These are phyloP conservation scores for Scrobipalpa costella DNA, from an alignment of 2,888 invertebrate genomes.

Conservation along the genomic window DNA sequence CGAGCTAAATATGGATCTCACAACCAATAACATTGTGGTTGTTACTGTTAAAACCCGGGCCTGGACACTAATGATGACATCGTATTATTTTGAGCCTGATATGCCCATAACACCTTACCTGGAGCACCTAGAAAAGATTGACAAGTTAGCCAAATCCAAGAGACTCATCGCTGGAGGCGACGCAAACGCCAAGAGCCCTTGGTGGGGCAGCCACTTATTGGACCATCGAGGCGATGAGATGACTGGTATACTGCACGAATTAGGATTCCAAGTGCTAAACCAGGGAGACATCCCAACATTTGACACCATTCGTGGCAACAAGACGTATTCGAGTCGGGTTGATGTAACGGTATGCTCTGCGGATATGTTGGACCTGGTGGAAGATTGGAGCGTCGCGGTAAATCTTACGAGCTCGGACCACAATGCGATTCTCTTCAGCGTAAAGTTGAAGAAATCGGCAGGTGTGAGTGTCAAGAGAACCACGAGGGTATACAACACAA, in stretches of 20 bases:
- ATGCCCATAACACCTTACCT: background rate
- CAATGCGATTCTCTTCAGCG: background rate
- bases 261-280: background rate
- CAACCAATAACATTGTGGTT: too few species aligned
- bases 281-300: too few species aligned
- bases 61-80: background rate
- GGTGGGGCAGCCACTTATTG: background rate
- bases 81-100: background rate
- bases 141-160: background rate
- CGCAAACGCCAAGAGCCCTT: background rate
- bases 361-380: background rate
- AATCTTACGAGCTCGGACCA: background rate
- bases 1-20: background rate
- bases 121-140: background rate
- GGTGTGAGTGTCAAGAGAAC: background rate
- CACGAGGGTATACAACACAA: background rate
- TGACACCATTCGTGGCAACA: background rate
- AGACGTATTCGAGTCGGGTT: background rate
- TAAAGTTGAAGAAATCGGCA: background rate
- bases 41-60: background rate
- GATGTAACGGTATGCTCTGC: background rate
- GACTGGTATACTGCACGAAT: background rate
- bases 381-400: background rate
- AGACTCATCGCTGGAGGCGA: background rate
- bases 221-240: background rate